Percentiles rank a stretch among this genome's conserved stretches.
Evolutionary conservation across 2,113 vertebrate genomes (phyloP).

Genomic region (Daboia siamensis): DNA sequence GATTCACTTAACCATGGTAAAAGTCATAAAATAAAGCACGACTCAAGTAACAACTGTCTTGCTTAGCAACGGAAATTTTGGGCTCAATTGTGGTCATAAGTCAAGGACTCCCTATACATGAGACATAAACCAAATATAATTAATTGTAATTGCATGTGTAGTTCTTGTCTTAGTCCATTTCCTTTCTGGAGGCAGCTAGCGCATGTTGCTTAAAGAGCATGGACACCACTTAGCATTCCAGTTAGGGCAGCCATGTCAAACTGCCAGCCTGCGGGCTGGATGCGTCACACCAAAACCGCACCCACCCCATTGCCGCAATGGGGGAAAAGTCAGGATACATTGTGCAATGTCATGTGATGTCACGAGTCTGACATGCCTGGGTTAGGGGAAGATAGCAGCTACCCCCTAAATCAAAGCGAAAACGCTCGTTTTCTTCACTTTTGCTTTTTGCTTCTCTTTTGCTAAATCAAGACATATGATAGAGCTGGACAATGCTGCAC

Average conservation of each 20-base stretch:
- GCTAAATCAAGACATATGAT: constrained; percentile 3
- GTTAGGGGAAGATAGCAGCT: neutral
- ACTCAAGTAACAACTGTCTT: neutral
- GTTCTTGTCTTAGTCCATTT: neutral
- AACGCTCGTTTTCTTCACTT: neutral
- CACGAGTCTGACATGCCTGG: no score
- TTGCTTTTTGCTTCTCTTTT: neutral
- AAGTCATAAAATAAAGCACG: neutral
- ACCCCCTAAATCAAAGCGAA: constrained; percentile 18
- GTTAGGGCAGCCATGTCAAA: neutral
- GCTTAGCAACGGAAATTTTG: neutral
- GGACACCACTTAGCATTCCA: neutral
- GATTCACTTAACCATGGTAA: neutral
- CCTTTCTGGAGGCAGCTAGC: neutral
- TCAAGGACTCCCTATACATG: neutral
- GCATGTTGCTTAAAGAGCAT: neutral
- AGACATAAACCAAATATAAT: neutral
- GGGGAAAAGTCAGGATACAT: no score
- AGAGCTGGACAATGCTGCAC: neutral
- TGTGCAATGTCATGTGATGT: no score
- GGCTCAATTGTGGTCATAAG: neutral
- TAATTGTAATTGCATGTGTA: neutral
- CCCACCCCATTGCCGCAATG: no score
- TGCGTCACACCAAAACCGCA: no score
- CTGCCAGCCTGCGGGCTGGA: no score